Percentiles rank a stretch among this genome's conserved stretches.
phyloP scores from a whole-genome alignment of 1,140 invertebrate genomes.

The Leptinotarsa undecemlineata region DNA sequence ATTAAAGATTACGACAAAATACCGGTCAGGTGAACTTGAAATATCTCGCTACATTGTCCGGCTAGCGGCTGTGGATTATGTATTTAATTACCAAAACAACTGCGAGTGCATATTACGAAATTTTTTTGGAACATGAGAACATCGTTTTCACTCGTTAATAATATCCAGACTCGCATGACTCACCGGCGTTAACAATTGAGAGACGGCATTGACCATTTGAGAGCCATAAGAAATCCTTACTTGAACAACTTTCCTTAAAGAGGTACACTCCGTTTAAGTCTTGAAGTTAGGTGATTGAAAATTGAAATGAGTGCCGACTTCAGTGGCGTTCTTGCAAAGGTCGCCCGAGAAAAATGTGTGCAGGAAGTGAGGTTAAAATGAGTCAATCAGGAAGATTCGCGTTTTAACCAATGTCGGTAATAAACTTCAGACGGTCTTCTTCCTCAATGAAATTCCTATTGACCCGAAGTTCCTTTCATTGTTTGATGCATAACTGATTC shows the following conservation, averaged over 20 bases:
- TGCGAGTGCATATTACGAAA: not conserved
- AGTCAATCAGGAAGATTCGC: not conserved
- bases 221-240: conserved; percentile 2
- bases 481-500: too few relatives aligned
- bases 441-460: not conserved
- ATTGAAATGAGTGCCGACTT: not conserved
- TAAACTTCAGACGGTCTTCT: not conserved
- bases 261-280: conserved; percentile 1
- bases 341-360: not conserved
- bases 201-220: conserved; percentile 4
- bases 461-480: too few relatives aligned
- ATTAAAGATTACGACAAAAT: not conserved
- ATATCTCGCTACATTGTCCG: not conserved
- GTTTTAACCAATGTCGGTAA: not conserved
- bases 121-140: not conserved
- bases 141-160: not conserved
- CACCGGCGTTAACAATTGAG: conserved; percentile 1
- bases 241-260: conserved; percentile 8
- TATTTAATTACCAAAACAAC: not conserved
- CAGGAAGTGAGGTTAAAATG: not conserved
- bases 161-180: not conserved
- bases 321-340: not conserved
- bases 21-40: not conserved
- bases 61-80: not conserved
- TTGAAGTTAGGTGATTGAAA: not conserved